Base-by-base conservation (phyloP, 2,888 invertebrate genomes). In the Hyposoter dolosus region DNA sequence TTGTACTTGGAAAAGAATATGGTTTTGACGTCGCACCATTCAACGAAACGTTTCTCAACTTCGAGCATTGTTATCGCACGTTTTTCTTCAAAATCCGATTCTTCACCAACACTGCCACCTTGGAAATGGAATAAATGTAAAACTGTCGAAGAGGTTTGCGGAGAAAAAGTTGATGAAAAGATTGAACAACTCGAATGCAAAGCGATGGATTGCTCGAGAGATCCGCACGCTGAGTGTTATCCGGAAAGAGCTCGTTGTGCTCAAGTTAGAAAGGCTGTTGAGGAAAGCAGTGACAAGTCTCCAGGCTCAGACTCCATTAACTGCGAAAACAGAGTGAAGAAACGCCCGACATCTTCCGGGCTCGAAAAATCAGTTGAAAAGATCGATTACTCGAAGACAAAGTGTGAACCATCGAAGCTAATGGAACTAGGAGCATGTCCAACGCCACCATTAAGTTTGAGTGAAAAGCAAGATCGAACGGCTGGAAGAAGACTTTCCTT, bases 341-440 rank as follows among this genome's bases (percentile, higher is more conserved):
- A 69, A 15, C 10, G 43, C 45, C 45, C 12, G 0, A n/a, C 15
- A 19, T 15, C 56, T 28, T 10, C 60, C 4, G 45, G 40, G 28
- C 28, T 28, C 28, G 56, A 56, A 0, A 50, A 79, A 6, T 85
- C 87, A 0, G 19, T 76, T n/a, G 88, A 89, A 78, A 88, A 88
- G 72, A 91, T 90, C 87, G 79, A 86, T 28, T 92, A 92, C 69
- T 72, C 63, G 2, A 87, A 87, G 40, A 28, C 35, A 0, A 74
- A 56, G 45, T 92, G 92, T 35, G 87, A 89, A 0, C 40, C 88
- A 0, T 86, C 90, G 9, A 92, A 90, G 65, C 89, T 91, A 5
- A 80, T 77, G 40, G 81, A 85, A 72, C 76, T 63, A 1, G 78
- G 79, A 12, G 72, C 56, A 6, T 89, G 88, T 78, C 88, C 88